phyloP scores from a whole-genome alignment of 2,888 invertebrate species.

The Erynnis tages region DNA sequence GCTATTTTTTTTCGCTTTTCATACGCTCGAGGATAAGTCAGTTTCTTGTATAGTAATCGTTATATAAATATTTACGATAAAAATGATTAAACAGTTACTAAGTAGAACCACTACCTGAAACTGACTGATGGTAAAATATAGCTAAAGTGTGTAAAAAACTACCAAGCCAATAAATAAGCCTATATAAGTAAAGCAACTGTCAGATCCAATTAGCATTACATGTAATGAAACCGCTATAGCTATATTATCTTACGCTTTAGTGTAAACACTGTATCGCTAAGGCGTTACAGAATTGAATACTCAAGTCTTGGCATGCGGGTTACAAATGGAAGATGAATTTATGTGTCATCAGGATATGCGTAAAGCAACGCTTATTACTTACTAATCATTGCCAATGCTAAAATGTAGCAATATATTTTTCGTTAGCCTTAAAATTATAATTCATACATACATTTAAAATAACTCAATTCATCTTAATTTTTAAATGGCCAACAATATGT shows the following conservation, averaged over 20 bases:
- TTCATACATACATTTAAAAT: not conserved
- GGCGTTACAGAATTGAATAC: too few relatives aligned
- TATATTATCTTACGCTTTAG: too few relatives aligned
- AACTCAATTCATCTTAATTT: not conserved
- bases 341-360: not conserved
- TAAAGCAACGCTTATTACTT: constrained; percentile 5
- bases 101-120: not conserved
- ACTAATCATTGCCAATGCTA: not conserved
- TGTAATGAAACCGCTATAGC: constrained; percentile 2
- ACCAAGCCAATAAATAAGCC: not conserved
- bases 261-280: too few relatives aligned
- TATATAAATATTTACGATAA: too few relatives aligned
- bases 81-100: too few relatives aligned
- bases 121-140: constrained; percentile 12
- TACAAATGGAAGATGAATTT: too few relatives aligned
- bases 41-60: constrained; percentile 1
- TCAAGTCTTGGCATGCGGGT: too few relatives aligned
- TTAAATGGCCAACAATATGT: not conserved
- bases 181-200: too few relatives aligned
- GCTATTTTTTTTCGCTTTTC: constrained; percentile 8
- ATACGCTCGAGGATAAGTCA: not conserved
- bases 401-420: too few relatives aligned
- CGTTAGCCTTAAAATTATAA: too few relatives aligned
- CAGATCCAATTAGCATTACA: too few relatives aligned
- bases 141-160: constrained; percentile 4